Percentiles rank a stretch among this genome's conserved stretches.
phyloP scores from a whole-genome alignment of 64 coral and sea anemone species.

The Stichodactyla mertensii region DNA sequence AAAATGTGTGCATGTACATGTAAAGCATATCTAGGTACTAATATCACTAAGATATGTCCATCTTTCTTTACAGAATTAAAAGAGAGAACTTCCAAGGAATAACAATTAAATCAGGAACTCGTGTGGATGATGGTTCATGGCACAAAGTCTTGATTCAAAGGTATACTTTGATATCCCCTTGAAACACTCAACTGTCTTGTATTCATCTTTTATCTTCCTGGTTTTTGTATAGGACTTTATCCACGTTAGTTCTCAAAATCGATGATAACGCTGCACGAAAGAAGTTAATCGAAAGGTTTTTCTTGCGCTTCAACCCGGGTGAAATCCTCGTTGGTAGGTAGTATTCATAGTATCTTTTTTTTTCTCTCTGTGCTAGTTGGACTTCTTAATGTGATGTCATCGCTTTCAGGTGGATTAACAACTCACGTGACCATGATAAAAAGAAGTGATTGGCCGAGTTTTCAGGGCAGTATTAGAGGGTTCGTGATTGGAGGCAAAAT shows the following conservation, averaged over 20 bases:
- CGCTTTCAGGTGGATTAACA: not conserved
- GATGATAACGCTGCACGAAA: not conserved
- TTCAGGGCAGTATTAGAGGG: not conserved
- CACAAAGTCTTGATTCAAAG: constrained; percentile 1
- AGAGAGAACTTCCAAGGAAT: not conserved
- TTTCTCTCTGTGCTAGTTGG: not conserved
- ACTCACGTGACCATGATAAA: not conserved
- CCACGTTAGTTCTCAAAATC: not conserved
- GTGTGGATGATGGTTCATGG: not conserved
- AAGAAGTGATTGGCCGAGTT: not conserved
- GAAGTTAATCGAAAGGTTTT: not conserved
- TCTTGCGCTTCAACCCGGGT: not conserved
- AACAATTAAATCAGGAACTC: not conserved
- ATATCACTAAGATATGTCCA: too few relatives aligned
- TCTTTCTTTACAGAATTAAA: not conserved
- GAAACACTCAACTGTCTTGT: not conserved
- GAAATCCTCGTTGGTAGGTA: constrained; percentile 14
- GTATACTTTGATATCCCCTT: not conserved
- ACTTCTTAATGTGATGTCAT: not conserved
- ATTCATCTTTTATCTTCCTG: not conserved
- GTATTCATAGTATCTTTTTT: not conserved
- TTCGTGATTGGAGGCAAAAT: not conserved
- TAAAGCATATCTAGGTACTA: too few relatives aligned
- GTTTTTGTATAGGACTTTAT: not conserved
- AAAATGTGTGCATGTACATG: too few relatives aligned